Evolutionary conservation across 2,797 vertebrate genomes (phyloP).

Genomic region (Sebastes glaucus): DNA sequence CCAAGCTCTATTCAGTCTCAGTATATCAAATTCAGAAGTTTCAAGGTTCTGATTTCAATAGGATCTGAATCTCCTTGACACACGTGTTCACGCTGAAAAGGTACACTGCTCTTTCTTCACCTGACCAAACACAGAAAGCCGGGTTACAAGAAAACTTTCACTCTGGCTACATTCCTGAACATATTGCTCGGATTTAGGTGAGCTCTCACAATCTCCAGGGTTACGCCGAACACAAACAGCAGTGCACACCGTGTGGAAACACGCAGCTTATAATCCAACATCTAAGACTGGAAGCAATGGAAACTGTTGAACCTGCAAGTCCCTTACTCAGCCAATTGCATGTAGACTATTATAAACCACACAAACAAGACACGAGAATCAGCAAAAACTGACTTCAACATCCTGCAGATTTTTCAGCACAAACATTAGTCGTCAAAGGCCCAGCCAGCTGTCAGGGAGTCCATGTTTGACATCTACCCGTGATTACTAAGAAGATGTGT

Average conservation of each 20-base stretch:
- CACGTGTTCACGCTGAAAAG: conserved; percentile 10
- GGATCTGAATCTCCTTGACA: conserved; percentile 9
- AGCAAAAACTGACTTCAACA: background rate
- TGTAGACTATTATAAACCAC: background rate
- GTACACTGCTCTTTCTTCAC: background rate
- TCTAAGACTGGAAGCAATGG: conserved; percentile 1
- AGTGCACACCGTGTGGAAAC: conserved; percentile 9
- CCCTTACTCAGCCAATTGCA: background rate
- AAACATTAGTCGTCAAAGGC: conserved; percentile 23
- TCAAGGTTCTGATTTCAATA: background rate
- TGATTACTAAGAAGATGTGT: conserved; percentile 57
- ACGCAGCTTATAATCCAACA: conserved; percentile 7
- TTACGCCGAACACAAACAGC: conserved; percentile 36
- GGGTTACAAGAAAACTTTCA: conserved; percentile 29
- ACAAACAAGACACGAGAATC: background rate
- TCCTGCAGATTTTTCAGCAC: background rate
- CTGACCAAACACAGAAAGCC: conserved; percentile 14
- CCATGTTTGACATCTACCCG: conserved; percentile 31
- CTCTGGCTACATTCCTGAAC: conserved; percentile 67
- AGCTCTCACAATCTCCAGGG: conserved; percentile 29
- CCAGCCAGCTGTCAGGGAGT: conserved; percentile 28
- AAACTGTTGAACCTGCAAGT: background rate
- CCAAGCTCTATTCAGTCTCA: background rate
- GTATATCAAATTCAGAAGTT: background rate
- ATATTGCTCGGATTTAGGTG: conserved; percentile 71